Evolutionary conservation across 2,888 invertebrate species (phyloP).

Genomic region (Bombylius discolor): DNA sequence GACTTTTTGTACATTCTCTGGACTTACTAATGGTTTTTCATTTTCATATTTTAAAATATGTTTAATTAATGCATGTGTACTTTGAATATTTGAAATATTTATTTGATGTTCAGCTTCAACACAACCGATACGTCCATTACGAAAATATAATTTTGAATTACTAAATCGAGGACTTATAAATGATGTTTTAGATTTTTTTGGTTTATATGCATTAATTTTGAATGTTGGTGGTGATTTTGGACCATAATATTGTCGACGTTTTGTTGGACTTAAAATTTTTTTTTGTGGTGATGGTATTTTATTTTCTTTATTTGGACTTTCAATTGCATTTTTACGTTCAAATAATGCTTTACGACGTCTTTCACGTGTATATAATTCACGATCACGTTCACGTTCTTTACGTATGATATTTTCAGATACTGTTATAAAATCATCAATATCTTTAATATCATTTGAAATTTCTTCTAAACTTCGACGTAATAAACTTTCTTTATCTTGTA

Average conservation of each 20-base stretch:
- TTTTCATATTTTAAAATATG: slow-evolving; percentile 32
- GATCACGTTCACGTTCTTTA: slow-evolving; percentile 28
- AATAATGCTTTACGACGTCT: slow-evolving; percentile 16
- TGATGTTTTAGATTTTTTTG: slow-evolving; percentile 3
- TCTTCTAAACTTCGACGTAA: slow-evolving; percentile 35
- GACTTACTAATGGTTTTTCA: slow-evolving; percentile 34
- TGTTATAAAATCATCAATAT: slow-evolving; percentile 35
- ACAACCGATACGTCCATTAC: slow-evolving; percentile 36
- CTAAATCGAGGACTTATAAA: slow-evolving; percentile 27
- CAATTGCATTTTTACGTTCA: slow-evolving; percentile 5
- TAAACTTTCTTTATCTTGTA: slow-evolving; percentile 25
- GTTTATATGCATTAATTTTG: slow-evolving; percentile 34
- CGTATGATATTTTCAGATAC: slow-evolving; percentile 32
- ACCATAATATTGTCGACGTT: slow-evolving; percentile 13
- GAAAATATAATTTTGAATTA: slow-evolving; percentile 33
- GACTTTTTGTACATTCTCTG: slow-evolving; percentile 30
- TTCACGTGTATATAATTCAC: slow-evolving; percentile 18
- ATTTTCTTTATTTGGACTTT: slow-evolving; percentile 28
- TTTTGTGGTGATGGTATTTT: slow-evolving; percentile 25
- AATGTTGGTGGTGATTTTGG: slow-evolving; percentile 22
- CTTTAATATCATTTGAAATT: slow-evolving; percentile 34
- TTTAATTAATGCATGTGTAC: slow-evolving; percentile 35
- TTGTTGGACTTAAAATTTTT: slow-evolving; percentile 14
- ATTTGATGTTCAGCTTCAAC: slow-evolving; percentile 28
- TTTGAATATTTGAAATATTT: slow-evolving; percentile 28